Conservation (phyloP, 2,888 invertebrate species). For the Noctua comes region DNA sequence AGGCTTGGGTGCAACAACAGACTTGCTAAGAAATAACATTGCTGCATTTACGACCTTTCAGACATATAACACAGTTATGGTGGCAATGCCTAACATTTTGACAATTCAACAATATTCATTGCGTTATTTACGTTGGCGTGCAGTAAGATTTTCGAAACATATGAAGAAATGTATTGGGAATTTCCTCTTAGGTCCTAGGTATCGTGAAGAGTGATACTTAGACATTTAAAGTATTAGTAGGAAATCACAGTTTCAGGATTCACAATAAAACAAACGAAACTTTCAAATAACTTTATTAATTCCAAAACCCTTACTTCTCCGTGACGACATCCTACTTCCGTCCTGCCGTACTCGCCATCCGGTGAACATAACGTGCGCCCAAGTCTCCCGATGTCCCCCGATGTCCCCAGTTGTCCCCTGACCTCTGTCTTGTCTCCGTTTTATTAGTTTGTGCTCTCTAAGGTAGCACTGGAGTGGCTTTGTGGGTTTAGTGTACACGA, state of each 20-base stretch:
- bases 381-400: constrained; percentile 62
- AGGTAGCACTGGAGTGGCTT: constrained; percentile 59
- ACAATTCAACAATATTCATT: too few species aligned
- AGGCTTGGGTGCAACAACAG: too few species aligned
- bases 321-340: constrained; percentile 74
- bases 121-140: too few species aligned
- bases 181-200: too few species aligned
- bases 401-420: constrained; percentile 71
- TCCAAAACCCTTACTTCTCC: constrained; percentile 28
- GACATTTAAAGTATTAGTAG: too few species aligned
- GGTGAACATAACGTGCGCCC: constrained; percentile 75
- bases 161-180: too few species aligned
- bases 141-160: too few species aligned
- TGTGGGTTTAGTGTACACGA: constrained; percentile 54
- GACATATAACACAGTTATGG: too few species aligned
- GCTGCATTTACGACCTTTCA: too few species aligned
- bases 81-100: too few species aligned
- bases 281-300: constrained; percentile 53
- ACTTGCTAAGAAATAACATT: too few species aligned
- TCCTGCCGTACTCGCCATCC: constrained; percentile 74
- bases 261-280: constrained; percentile 10
- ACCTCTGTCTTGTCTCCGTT: constrained; percentile 73
- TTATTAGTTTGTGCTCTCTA: constrained; percentile 78
- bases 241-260: background rate
- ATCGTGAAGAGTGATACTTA: too few species aligned